These are phyloP conservation scores for Nannoperca obscura DNA, from an alignment of 2,797 vertebrate species.

Conservation along the genomic window DNA sequence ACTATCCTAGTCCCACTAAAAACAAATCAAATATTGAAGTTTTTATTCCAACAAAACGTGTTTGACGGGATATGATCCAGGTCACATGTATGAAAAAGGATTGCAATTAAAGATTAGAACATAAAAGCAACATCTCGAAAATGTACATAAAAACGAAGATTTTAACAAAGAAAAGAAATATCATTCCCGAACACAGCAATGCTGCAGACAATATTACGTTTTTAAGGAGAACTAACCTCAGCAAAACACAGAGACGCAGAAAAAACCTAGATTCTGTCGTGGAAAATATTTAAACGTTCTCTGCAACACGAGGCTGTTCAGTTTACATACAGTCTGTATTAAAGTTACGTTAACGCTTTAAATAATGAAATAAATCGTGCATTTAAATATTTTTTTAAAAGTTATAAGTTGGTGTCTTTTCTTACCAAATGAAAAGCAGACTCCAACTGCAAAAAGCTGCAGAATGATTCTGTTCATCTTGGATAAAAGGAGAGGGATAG, in stretches of 20 bases:
- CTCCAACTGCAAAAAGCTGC: slow-evolving; percentile 67
- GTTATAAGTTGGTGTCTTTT: neutral
- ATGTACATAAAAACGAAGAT: neutral
- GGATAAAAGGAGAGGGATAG: neutral
- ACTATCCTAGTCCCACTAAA: neutral
- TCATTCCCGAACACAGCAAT: neutral
- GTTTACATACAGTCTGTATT: neutral
- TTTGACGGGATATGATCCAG: neutral
- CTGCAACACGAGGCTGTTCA: accelerated
- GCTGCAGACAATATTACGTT: neutral
- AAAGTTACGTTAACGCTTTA: neutral
- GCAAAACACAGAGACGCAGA: neutral
- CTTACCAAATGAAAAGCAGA: slow-evolving; percentile 82
- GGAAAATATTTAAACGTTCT: neutral
- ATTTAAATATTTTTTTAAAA: neutral
- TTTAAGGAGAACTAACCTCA: too few species aligned
- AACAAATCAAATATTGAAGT: neutral
- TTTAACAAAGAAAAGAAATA: too few species aligned
- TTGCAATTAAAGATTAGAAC: neutral
- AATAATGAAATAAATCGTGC: neutral
- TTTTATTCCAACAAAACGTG: neutral
- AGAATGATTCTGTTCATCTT: slow-evolving; percentile 81
- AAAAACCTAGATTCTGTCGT: neutral
- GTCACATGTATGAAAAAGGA: too few species aligned
- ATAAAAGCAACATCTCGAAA: neutral